A percentile compares a stretch with the other conserved stretches of the same genome.
Evolutionary conservation across 2,113 vertebrate genomes (phyloP).

Genomic region (Callospermophilus lateralis): DNA sequence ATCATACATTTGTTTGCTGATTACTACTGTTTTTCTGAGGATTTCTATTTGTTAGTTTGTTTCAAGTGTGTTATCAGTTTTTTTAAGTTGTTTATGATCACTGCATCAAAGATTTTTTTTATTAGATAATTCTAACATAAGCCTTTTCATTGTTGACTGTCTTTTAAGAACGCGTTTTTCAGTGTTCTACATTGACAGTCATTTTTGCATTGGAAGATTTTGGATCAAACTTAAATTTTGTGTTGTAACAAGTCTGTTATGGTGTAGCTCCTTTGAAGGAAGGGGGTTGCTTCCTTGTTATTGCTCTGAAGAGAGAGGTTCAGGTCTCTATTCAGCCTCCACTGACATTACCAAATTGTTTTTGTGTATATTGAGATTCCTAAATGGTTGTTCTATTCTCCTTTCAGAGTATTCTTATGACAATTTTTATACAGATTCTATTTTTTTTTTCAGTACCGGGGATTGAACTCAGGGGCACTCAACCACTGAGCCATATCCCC

Average conservation of each 20-base stretch:
- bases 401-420: background rate
- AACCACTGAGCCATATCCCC: too few relatives aligned
- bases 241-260: background rate
- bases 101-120: background rate
- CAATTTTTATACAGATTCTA: background rate
- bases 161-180: background rate
- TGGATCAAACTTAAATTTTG: background rate
- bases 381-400: background rate
- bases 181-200: background rate
- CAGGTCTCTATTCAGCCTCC: background rate
- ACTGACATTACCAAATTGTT: too few relatives aligned
- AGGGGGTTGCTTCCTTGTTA: background rate
- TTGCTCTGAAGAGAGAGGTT: fast-evolving
- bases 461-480: too few relatives aligned
- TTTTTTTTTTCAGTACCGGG: too few relatives aligned
- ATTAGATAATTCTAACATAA: too few relatives aligned
- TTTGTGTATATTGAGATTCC: background rate
- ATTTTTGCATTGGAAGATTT: background rate
- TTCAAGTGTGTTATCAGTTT: background rate
- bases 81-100: background rate
- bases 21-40: background rate
- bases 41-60: background rate
- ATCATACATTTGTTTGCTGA: background rate
- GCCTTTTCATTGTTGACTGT: background rate
- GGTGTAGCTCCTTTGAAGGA: background rate